Conservation (phyloP, 2,113 vertebrate species). For the Cebus imitator region DNA sequence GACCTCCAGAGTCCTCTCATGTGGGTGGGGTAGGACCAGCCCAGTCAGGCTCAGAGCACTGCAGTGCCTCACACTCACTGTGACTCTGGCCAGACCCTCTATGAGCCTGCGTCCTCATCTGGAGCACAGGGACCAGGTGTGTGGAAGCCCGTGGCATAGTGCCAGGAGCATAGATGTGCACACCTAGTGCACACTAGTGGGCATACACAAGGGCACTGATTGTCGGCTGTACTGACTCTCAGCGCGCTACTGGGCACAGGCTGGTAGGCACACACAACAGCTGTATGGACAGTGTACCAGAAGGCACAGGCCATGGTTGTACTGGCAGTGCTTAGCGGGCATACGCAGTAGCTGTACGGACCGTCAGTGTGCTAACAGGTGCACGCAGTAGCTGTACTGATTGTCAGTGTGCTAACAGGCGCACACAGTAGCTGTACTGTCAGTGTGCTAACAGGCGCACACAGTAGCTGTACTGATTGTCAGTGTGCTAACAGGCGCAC, state of each 20-base stretch:
- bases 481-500: neutral
- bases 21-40: neutral
- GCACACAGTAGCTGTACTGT: neutral
- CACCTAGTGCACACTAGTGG: neutral
- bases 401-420: neutral
- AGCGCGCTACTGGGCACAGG: too few relatives aligned
- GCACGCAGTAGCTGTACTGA: neutral
- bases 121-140: neutral
- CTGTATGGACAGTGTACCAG: too few relatives aligned
- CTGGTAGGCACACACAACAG: too few relatives aligned
- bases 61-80: neutral
- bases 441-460: neutral
- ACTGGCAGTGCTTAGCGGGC: neutral
- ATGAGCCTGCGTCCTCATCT: neutral
- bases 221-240: neutral
- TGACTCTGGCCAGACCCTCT: neutral
- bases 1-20: neutral
- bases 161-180: neutral
- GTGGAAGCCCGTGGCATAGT: neutral
- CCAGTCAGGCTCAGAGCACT: neutral
- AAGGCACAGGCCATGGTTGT: neutral
- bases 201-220: neutral
- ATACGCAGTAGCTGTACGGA: neutral
- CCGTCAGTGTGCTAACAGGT: neutral
- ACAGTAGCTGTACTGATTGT: neutral